phyloP scores from a whole-genome alignment of 2,113 vertebrate species.

The Marmota flaviventris region DNA sequence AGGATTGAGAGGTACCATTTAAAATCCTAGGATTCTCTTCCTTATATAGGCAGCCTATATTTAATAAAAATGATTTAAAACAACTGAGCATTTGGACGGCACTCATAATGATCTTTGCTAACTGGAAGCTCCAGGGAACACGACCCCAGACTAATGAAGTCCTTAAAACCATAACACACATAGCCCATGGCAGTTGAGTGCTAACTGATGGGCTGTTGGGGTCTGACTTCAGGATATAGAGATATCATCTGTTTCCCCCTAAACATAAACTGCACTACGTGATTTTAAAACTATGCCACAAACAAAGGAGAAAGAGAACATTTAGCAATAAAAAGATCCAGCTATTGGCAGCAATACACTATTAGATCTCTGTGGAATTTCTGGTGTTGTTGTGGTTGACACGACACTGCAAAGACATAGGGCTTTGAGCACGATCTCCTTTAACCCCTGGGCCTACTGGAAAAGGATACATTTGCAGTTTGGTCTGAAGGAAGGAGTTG shows the following conservation, averaged over 20 bases:
- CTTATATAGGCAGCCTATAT: not conserved
- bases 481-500: not conserved
- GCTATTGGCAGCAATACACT: slow-evolving; percentile 47
- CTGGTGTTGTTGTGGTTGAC: slow-evolving; percentile 10
- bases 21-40: slow-evolving; percentile 41
- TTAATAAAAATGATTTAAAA: slow-evolving; percentile 73
- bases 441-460: not conserved
- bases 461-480: not conserved
- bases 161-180: slow-evolving; percentile 35
- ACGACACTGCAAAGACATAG: not conserved
- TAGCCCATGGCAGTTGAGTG: not conserved
- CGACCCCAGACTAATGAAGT: slow-evolving; percentile 62
- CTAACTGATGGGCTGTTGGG: slow-evolving; percentile 62
- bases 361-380: slow-evolving; percentile 34
- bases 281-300: slow-evolving; percentile 54
- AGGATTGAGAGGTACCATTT: slow-evolving; percentile 26
- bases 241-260: slow-evolving; percentile 72
- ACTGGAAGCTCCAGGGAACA: not conserved
- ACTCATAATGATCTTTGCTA: slow-evolving; percentile 26
- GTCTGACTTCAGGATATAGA: slow-evolving; percentile 50
- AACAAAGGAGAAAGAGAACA: slow-evolving; percentile 53
- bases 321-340: slow-evolving; percentile 61
- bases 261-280: slow-evolving; percentile 28
- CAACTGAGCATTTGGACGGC: slow-evolving; percentile 50
- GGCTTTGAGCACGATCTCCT: not conserved